Base-by-base conservation (phyloP, 2,113 vertebrate species). In the Stigmatopora nigra region DNA sequence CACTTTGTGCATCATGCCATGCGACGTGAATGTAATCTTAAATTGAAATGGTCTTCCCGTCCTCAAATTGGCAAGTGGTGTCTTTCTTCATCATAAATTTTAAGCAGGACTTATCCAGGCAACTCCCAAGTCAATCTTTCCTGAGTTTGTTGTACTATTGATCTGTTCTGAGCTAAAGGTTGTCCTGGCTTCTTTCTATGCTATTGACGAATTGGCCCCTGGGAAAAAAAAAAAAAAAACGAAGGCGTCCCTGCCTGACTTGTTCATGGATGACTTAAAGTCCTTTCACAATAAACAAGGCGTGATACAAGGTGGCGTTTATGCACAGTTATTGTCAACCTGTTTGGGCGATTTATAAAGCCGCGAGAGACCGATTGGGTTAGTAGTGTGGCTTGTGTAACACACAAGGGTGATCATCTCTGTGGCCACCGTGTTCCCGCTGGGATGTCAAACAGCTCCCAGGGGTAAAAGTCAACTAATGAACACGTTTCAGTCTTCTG, bases 71-170 rank as follows among this genome's bases (percentile, higher is more conserved):
- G 67, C 72, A 64, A 1, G 44, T 44, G 61, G 67, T 69, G 35
- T 65, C 52, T 59, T 74, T 65, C 52, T 59, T 74, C 46, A 5
- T 74, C 77, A 82, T 87, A 87, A 85, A 87, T 87, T 78, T 79
- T 36, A 25, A 55, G 56, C 65, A 35, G 70, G 79, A 78, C 60
- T 64, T 83, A 77, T 82, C 79, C 68, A 79, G 80, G 76, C 78
- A 82, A 78, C 78, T 84, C 76, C 81, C 78, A 70, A 82, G 79
- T 86, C 81, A 85, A 86, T 88, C 84, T 84, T 86, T 82, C 83
- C 84, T 70, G 82, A 82, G 77, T 89, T 84, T 85, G 87, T 86
- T 82, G 76, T n/a, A 19, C 70, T 75, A 89, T 87, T 14, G 82
- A 86, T 86, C 82, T 59, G 63, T 79, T 73, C 79, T 69, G 56